Conservation (phyloP, 2,888 invertebrate species). For the Caradrina clavipalpis region DNA sequence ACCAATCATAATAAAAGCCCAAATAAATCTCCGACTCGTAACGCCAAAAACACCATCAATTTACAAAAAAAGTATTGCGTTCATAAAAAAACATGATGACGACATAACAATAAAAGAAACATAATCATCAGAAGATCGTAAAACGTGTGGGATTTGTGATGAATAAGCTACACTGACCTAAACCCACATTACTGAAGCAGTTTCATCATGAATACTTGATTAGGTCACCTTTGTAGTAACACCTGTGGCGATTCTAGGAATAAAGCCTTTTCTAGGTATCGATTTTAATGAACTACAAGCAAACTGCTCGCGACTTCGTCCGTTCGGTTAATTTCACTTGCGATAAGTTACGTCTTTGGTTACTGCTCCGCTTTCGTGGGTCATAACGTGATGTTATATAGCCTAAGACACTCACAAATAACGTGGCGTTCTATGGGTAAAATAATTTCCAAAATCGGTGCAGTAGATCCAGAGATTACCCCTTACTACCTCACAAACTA, state of each 20-base stretch:
- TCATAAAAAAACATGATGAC: slow-evolving; percentile 54
- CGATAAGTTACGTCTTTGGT: too few relatives aligned
- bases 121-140: slow-evolving; percentile 52
- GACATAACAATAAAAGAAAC: slow-evolving; percentile 53
- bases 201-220: slow-evolving; percentile 63
- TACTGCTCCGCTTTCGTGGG: too few relatives aligned
- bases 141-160: slow-evolving; percentile 70
- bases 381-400: too few relatives aligned
- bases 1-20: slow-evolving; percentile 29
- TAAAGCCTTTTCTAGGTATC: slow-evolving; percentile 24
- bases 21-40: slow-evolving; percentile 41
- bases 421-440: too few relatives aligned
- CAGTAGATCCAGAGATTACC: too few relatives aligned
- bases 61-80: slow-evolving; percentile 34
- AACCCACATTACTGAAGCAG: slow-evolving; percentile 67
- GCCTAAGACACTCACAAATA: too few relatives aligned
- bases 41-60: slow-evolving; percentile 15
- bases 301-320: too few relatives aligned
- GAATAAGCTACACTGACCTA: slow-evolving; percentile 71
- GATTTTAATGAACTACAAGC: not conserved
- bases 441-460: too few relatives aligned
- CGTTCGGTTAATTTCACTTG: too few relatives aligned
- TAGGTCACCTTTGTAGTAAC: slow-evolving; percentile 64
- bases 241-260: slow-evolving; percentile 52
- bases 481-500: too few relatives aligned